These are phyloP conservation scores for Chrysolina oricalcia DNA, from an alignment of 2,888 invertebrate genomes.

Conservation along the genomic window DNA sequence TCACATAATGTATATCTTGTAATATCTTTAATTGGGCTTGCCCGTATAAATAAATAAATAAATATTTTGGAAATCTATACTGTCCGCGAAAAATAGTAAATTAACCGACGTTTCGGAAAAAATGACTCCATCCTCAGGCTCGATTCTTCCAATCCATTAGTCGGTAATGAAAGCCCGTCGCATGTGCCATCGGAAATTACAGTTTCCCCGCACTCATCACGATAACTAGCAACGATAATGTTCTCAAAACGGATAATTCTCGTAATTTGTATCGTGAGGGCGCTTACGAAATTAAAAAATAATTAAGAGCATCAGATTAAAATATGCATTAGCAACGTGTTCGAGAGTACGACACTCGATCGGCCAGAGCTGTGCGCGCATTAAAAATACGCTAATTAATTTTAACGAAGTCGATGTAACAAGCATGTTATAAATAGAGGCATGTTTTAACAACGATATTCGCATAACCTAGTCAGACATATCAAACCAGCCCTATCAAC, in stretches of 20 bases:
- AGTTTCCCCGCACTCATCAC: not conserved
- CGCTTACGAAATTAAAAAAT: conserved; percentile 50
- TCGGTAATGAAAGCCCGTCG: not conserved
- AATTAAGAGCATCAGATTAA: conserved; percentile 55
- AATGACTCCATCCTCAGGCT: not conserved
- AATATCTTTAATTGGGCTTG: too few species aligned
- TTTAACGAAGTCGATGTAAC: conserved; percentile 52
- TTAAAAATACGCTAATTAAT: conserved; percentile 49
- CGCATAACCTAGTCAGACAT: conserved; percentile 45
- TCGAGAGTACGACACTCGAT: conserved; percentile 25
- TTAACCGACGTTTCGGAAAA: not conserved
- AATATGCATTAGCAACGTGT: conserved; percentile 51
- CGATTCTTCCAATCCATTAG: not conserved
- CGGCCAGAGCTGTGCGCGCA: conserved; percentile 4
- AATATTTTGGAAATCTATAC: too few species aligned
- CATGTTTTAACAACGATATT: conserved; percentile 48
- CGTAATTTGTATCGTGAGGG: conserved; percentile 9
- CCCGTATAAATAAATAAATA: too few species aligned
- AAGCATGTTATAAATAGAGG: conserved; percentile 51
- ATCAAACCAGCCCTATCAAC: conserved; percentile 48
- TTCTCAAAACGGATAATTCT: conserved; percentile 28
- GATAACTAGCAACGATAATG: conserved; percentile 3
- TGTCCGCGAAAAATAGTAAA: too few species aligned
- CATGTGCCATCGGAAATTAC: conserved; percentile 1
- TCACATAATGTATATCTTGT: too few species aligned